Evolutionary conservation across 2,113 vertebrate species (phyloP).

Genomic region (Solea senegalensis): DNA sequence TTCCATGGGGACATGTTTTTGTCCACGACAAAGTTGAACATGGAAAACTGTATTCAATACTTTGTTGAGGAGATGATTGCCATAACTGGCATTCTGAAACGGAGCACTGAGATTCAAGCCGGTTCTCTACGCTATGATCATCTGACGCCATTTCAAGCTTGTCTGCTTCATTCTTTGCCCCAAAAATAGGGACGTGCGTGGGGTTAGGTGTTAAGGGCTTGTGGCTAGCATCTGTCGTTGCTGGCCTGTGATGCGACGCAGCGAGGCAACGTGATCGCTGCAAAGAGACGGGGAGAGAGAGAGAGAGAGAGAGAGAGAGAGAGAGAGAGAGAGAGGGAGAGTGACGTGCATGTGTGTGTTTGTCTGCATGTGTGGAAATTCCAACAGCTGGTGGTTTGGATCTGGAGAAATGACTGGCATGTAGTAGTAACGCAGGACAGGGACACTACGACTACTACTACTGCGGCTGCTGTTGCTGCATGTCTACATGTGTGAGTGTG

Average conservation of each 20-base stretch:
- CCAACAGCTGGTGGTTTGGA: constrained; percentile 91
- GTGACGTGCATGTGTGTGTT: constrained; percentile 31
- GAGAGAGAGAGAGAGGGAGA: constrained; percentile 49
- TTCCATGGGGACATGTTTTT: background rate
- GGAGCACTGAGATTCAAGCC: constrained; percentile 11
- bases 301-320: constrained; percentile 50
- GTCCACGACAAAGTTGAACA: constrained; percentile 2
- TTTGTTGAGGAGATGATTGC: constrained; percentile 1
- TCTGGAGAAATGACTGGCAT: constrained; percentile 89
- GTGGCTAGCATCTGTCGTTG: constrained; percentile 78
- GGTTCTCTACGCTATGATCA: constrained; percentile 32
- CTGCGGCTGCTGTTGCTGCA: constrained; percentile 32
- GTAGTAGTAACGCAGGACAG: constrained; percentile 70
- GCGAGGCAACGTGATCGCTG: constrained; percentile 72
- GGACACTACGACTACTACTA: constrained; percentile 44
- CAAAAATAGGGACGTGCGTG: constrained; percentile 75
- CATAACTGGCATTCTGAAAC: background rate
- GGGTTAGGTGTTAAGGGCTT: constrained; percentile 79
- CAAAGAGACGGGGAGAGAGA: constrained; percentile 31
- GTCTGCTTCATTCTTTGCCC: constrained; percentile 72
- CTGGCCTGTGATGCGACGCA: constrained; percentile 70
- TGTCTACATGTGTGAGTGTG: background rate
- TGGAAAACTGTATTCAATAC: constrained; percentile 7
- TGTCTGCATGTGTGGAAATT: constrained; percentile 58
- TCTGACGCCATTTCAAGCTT: constrained; percentile 71